phyloP scores from a whole-genome alignment of 2,113 vertebrate genomes.

The Strigops habroptila region DNA sequence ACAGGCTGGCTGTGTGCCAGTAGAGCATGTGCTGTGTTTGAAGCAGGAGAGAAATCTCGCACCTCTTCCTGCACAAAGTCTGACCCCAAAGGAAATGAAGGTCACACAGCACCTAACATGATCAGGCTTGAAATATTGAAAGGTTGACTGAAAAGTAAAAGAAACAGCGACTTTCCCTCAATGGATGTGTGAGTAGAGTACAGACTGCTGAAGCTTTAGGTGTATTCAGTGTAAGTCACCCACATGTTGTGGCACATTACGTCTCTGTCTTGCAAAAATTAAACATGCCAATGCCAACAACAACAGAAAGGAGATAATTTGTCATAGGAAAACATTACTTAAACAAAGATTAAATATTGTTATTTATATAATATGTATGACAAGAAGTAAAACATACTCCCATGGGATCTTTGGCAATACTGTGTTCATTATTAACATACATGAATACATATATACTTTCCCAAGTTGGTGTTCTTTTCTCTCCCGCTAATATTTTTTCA shows the following conservation, averaged over 20 bases:
- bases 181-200: not conserved
- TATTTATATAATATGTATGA: not conserved
- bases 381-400: not conserved
- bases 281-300: not conserved
- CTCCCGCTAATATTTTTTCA: not conserved
- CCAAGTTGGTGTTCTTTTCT: not conserved
- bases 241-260: not conserved
- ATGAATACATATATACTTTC: not conserved
- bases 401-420: not conserved
- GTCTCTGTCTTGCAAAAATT: not conserved
- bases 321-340: not conserved
- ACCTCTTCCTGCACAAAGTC: not conserved
- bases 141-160: not conserved
- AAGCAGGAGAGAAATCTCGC: not conserved
- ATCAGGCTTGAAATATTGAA: not conserved
- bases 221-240: not conserved
- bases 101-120: rapidly evolving
- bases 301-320: not conserved
- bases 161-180: not conserved
- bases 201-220: not conserved
- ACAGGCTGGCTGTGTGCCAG: rapidly evolving
- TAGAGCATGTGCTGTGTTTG: not conserved
- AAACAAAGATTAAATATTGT: not conserved
- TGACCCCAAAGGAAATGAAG: not conserved
- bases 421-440: not conserved